These are phyloP conservation scores for Stictocephala bisonia DNA, from an alignment of 2,888 invertebrate species.

Conservation along the genomic window DNA sequence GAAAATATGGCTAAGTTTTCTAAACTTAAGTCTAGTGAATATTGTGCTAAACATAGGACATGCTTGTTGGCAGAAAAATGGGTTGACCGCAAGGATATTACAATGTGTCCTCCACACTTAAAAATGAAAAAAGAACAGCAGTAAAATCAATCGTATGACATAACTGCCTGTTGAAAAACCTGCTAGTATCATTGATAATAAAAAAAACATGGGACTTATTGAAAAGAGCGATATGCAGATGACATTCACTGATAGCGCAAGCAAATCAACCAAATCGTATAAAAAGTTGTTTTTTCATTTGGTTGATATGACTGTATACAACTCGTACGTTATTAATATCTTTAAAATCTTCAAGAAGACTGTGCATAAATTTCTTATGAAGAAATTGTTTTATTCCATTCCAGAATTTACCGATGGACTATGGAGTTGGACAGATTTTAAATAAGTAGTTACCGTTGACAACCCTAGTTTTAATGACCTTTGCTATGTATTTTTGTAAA, in stretches of 20 bases:
- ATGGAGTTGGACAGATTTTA: no score
- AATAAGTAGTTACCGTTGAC: no score
- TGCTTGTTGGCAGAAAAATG: no score
- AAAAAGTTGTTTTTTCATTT: not conserved
- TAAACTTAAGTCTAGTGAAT: no score
- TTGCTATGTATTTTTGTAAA: no score
- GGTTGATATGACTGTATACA: not conserved
- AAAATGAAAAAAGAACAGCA: not conserved
- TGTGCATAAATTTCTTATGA: no score
- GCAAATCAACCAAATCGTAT: not conserved
- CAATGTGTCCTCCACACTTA: not conserved
- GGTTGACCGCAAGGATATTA: constrained; percentile 9
- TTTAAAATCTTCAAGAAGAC: no score
- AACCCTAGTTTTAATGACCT: no score
- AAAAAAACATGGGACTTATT: not conserved
- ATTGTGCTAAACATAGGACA: no score
- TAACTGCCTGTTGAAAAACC: not conserved
- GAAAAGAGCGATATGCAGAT: not conserved
- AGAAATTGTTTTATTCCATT: no score
- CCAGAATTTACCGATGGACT: no score
- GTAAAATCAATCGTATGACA: not conserved
- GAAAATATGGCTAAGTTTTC: no score
- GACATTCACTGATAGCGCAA: not conserved
- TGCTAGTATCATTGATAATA: not conserved
- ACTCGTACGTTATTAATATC: not conserved